These are phyloP conservation scores for Jacana jacana DNA, from an alignment of 2,113 vertebrate genomes.

Conservation along the genomic window DNA sequence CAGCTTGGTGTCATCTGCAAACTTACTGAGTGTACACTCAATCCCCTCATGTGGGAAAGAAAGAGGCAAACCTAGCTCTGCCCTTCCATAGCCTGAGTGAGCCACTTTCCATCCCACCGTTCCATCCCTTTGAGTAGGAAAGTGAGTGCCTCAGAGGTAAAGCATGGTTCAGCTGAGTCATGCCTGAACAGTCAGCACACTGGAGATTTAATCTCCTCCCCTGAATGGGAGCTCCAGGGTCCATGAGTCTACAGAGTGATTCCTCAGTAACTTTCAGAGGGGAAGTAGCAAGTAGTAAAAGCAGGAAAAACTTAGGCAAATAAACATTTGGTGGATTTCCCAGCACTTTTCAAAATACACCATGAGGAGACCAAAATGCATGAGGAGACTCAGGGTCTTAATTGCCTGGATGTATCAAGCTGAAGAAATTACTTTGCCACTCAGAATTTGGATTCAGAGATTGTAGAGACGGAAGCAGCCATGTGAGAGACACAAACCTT, in stretches of 20 bases:
- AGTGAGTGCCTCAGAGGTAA: neutral
- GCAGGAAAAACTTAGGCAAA: neutral
- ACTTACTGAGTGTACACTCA: too few species aligned
- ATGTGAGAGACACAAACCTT: neutral
- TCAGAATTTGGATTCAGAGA: neutral
- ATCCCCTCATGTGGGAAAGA: neutral
- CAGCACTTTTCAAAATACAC: neutral
- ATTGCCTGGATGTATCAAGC: neutral
- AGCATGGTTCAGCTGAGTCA: neutral
- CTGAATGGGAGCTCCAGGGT: neutral
- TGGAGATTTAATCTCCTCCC: neutral
- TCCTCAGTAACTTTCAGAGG: neutral
- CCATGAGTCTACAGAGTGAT: neutral
- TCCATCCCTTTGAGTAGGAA: neutral
- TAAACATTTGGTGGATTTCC: neutral
- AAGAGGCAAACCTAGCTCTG: neutral
- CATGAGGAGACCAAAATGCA: neutral
- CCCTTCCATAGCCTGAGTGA: neutral
- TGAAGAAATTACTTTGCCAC: neutral
- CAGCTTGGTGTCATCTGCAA: too few species aligned
- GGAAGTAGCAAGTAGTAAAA: neutral
- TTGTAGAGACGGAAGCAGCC: neutral
- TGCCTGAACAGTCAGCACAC: neutral
- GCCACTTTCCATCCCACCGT: neutral
- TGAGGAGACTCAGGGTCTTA: neutral